Percentiles rank a stretch among this genome's conserved stretches.
These are phyloP conservation scores for Philopedon plagiatum DNA, from an alignment of 2,888 invertebrate genomes.

Conservation along the genomic window DNA sequence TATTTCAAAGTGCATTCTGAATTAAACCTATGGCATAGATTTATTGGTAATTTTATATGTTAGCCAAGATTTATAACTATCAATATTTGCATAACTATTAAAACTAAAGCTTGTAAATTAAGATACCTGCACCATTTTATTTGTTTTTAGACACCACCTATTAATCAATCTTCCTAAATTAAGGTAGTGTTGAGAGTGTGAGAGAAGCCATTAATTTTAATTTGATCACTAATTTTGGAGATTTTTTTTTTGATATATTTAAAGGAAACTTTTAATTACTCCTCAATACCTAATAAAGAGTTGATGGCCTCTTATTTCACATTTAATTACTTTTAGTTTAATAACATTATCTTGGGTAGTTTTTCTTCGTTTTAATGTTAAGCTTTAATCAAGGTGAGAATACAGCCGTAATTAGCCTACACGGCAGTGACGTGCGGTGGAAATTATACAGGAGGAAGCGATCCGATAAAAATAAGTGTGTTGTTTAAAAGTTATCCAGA, in stretches of 20 bases:
- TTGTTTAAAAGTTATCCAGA: no score
- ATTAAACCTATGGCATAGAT: no score
- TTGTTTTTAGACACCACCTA: neutral
- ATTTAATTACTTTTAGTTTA: neutral
- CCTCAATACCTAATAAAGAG: neutral
- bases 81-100: neutral
- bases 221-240: neutral
- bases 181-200: conserved; percentile 19
- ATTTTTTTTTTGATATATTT: neutral
- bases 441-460: no score
- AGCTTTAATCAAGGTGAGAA: neutral
- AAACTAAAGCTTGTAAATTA: neutral
- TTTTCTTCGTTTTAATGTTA: neutral
- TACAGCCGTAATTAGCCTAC: neutral
- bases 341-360: neutral
- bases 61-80: neutral
- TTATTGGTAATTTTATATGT: no score
- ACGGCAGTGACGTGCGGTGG: no score
- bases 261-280: neutral
- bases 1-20: no score
- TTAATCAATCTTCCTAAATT: conserved; percentile 11
- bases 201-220: neutral
- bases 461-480: no score
- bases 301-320: neutral
- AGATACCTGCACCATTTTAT: neutral